Conservation (phyloP, 2,113 vertebrate species). For the Salvelinus namaycush region DNA sequence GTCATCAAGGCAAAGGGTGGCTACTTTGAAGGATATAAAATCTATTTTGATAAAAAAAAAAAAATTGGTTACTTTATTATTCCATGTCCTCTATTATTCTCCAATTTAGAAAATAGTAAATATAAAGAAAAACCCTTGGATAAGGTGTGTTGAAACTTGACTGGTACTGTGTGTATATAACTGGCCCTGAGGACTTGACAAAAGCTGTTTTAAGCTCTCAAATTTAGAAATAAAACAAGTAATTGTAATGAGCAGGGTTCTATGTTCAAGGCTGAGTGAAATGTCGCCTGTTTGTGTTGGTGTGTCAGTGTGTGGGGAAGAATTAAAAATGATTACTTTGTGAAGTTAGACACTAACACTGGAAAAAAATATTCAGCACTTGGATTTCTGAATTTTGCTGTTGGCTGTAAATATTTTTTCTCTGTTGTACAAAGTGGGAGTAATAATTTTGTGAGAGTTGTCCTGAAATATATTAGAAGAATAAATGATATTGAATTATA, state of each 20-base stretch:
- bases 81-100: no score
- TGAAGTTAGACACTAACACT: conserved; percentile 77
- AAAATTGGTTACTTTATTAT: no score
- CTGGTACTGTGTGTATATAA: no score
- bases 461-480: conserved; percentile 71
- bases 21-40: no score
- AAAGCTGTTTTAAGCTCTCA: neutral
- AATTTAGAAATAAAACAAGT: conserved; percentile 2
- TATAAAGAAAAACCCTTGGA: no score
- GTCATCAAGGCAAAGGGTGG: no score
- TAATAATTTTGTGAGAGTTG: conserved; percentile 76
- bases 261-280: conserved; percentile 47
- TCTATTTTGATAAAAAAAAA: no score
- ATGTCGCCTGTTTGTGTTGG: conserved; percentile 53
- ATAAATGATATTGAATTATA: conserved; percentile 70
- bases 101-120: no score
- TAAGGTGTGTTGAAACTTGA: no score
- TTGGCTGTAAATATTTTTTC: conserved; percentile 73
- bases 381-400: conserved; percentile 69
- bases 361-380: conserved; percentile 75
- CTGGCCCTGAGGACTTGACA: neutral
- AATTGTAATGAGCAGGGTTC: conserved; percentile 33
- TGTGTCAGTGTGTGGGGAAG: conserved; percentile 50
- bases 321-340: conserved; percentile 47
- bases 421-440: conserved; percentile 72